A percentile compares a stretch with the other conserved stretches of the same genome.
These are phyloP conservation scores for Cryptocephalus primarius DNA, from an alignment of 2,888 invertebrate genomes.

Conservation along the genomic window DNA sequence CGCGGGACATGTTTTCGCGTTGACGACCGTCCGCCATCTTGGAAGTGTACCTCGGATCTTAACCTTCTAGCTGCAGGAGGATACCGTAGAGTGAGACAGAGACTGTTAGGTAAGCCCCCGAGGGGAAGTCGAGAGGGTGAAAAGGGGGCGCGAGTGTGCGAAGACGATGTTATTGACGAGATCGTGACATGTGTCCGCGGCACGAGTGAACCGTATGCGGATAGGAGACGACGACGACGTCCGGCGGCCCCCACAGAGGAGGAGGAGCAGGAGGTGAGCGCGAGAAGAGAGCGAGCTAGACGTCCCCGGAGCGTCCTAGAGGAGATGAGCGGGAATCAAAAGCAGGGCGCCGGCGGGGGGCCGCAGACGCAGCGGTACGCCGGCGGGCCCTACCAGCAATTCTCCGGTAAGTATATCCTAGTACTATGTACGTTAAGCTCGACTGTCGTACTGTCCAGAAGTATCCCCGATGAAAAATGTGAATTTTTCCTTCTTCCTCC, in stretches of 20 bases:
- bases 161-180: conserved; percentile 8
- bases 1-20: conserved; percentile 36
- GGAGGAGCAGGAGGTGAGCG: conserved; percentile 54
- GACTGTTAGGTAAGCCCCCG: conserved; percentile 4
- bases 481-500: no score
- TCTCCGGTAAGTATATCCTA: not conserved
- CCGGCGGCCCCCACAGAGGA: conserved; percentile 25
- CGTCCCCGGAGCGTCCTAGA: conserved; percentile 49
- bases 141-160: no score
- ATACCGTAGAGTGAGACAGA: conserved; percentile 7
- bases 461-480: no score
- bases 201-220: conserved; percentile 31
- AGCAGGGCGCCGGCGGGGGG: conserved; percentile 52
- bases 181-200: conserved; percentile 31
- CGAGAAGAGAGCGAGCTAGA: conserved; percentile 54
- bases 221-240: conserved; percentile 42
- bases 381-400: conserved; percentile 44
- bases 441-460: no score
- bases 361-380: conserved; percentile 43
- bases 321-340: conserved; percentile 56
- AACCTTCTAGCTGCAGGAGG: conserved; percentile 36
- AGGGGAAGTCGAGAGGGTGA: no score
- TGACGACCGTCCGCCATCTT: conserved; percentile 37
- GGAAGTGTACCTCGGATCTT: conserved; percentile 28
- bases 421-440: no score